Base-by-base conservation (phyloP, 1,140 invertebrate genomes). In the Zaprionus davidi region DNA sequence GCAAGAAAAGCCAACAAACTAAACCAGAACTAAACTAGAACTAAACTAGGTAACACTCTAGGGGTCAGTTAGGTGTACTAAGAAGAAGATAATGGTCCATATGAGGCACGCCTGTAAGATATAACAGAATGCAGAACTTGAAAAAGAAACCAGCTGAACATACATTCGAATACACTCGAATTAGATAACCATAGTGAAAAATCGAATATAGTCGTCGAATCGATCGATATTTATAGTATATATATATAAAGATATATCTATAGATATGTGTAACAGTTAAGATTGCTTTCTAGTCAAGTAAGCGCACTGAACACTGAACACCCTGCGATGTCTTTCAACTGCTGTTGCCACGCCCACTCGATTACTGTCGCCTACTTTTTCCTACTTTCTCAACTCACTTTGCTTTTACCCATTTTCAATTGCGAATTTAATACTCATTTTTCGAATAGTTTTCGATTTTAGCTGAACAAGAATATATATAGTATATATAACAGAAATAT, bases 341-440 rank as follows among this genome's bases (percentile, higher is more conserved):
- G 44, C 60, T 71, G 62, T 36, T 71, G 63, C 49, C 58, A 74
- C 74, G 49, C 63, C 82, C 62, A 57, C 11, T 36, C 15, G 22
- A 28, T 56, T 53, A 78, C 63, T 74, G 46, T 84, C 78, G 56
- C 81, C 76, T 70, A 59, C 67, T 26, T 56, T 58, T 36, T 64
- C 59, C 66, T 44, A n/a, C 5, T 46, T 55, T 71, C 65, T 44
- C 24, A 20, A 31, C 31, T 17, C 53, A 73, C 36, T 66, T n/a
- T 44, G 13, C 36, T 46, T 72, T 28, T 72, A 83, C 68, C 9
- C 31, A 11, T 34, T 34, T 34, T 34, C 9, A 34, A 86, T 83
- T 79, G 85, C 85, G 82, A 90, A 85, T 90, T 90, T 90, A 90
- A 79, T 65, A 76, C 66, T 84, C 82, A 46, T 87, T 81, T 87